These are phyloP conservation scores for Corapipo altera DNA, from an alignment of 2,113 vertebrate genomes.

Conservation along the genomic window DNA sequence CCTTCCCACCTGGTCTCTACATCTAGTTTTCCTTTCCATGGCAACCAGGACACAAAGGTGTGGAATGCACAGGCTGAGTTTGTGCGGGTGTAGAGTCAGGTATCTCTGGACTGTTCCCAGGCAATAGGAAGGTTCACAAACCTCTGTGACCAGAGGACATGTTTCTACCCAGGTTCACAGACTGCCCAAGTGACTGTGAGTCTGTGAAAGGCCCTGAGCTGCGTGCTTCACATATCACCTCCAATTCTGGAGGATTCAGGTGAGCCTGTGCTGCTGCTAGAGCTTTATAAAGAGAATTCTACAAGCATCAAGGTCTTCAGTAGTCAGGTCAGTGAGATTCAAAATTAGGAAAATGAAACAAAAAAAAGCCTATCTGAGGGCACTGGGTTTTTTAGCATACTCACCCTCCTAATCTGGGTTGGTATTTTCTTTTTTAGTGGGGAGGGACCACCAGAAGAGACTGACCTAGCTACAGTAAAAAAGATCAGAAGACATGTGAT, in stretches of 20 bases:
- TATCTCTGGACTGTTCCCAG: neutral
- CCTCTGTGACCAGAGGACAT: neutral
- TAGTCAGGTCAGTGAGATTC: neutral
- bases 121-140: neutral
- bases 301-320: neutral
- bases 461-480: neutral
- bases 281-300: neutral
- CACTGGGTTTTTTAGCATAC: neutral
- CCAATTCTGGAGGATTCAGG: neutral
- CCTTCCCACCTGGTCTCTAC: neutral
- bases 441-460: neutral
- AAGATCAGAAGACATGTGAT: neutral
- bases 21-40: neutral
- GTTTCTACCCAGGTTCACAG: neutral
- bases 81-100: neutral
- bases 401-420: neutral
- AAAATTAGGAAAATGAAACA: neutral
- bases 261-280: neutral
- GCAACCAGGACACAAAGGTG: neutral
- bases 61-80: neutral
- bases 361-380: too few species aligned
- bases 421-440: neutral
- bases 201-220: neutral
- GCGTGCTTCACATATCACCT: neutral
- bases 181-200: neutral